These are phyloP conservation scores for Scaeva pyrastri DNA, from an alignment of 2,888 invertebrate species.

Conservation along the genomic window DNA sequence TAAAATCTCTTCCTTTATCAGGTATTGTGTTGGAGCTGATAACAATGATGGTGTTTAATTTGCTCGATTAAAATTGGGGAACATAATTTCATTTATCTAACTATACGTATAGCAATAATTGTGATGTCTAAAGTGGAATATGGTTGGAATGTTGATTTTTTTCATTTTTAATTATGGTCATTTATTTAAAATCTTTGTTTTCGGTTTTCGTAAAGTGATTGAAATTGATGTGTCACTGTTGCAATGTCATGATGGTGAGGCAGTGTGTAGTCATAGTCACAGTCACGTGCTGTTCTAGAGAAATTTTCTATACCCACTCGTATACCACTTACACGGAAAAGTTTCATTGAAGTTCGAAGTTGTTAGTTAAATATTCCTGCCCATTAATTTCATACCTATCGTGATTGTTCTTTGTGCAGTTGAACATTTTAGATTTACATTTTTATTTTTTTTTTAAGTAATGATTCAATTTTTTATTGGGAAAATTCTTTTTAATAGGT, in stretches of 20 bases:
- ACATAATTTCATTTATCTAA: background rate
- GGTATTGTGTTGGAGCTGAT: constrained; percentile 13
- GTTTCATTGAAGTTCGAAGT: background rate
- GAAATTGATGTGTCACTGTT: background rate
- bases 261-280: background rate
- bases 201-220: background rate
- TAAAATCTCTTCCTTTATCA: background rate
- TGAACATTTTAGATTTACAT: background rate
- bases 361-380: background rate
- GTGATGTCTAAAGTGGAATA: background rate
- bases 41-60: constrained; percentile 23
- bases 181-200: background rate
- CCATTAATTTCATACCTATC: background rate
- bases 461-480: background rate
- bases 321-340: background rate
- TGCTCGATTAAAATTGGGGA: background rate
- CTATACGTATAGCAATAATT: background rate
- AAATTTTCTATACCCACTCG: background rate
- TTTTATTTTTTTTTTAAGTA: background rate
- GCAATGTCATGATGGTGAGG: background rate
- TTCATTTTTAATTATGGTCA: constrained; percentile 9
- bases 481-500: background rate
- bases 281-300: constrained; percentile 27
- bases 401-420: background rate
- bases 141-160: background rate